phyloP scores from a whole-genome alignment of 2,113 vertebrate species.

The Acrocephalus arundinaceus region DNA sequence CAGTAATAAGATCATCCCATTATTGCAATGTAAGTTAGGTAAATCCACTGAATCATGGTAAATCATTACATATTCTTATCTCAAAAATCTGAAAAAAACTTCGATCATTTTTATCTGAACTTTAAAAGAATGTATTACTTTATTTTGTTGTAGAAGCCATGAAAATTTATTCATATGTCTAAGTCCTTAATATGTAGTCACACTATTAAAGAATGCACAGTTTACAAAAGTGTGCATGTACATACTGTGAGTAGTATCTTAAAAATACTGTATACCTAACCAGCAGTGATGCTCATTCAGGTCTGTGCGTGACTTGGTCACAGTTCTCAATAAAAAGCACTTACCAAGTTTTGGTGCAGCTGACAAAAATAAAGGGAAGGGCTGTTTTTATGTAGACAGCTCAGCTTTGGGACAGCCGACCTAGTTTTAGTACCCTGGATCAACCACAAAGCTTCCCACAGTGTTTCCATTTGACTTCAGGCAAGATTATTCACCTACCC shows the following conservation, averaged over 20 bases:
- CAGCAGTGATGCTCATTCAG: neutral
- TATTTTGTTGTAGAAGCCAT: neutral
- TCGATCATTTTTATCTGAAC: neutral
- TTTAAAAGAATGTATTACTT: neutral
- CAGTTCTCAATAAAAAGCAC: neutral
- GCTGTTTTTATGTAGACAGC: neutral
- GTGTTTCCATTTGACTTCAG: constrained; percentile 8
- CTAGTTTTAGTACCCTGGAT: neutral
- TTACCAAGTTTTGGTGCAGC: neutral
- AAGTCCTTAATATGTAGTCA: neutral
- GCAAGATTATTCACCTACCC: neutral
- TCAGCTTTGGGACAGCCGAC: neutral
- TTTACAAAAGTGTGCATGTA: neutral
- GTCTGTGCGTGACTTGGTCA: neutral
- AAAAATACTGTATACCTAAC: neutral
- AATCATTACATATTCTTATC: neutral
- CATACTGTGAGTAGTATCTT: neutral
- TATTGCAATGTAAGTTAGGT: neutral
- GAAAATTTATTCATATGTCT: neutral
- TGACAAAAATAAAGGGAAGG: neutral
- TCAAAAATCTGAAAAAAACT: neutral
- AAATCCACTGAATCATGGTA: neutral
- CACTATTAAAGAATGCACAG: neutral
- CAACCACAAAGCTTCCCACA: constrained; percentile 9
- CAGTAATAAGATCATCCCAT: neutral